Conservation (phyloP, 2,113 vertebrate species). For the Chaenogobius annularis region DNA sequence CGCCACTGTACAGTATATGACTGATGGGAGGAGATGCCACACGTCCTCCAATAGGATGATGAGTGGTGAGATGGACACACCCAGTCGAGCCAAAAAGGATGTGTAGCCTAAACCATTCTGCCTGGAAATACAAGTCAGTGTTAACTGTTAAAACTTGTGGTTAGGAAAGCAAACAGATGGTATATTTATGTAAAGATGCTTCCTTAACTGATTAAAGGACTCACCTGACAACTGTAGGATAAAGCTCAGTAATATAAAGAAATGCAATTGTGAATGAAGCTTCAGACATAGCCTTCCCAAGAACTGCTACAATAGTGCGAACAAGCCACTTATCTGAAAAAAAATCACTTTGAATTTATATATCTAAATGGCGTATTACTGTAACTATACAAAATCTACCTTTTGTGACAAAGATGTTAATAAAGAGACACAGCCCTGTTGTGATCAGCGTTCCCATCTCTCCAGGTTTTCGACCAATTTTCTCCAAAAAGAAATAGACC, state of each 20-base stretch:
- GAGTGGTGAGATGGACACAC: conserved; percentile 82
- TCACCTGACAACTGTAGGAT: conserved; percentile 87
- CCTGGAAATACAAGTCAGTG: conserved; percentile 60
- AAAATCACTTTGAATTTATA: conserved; percentile 9
- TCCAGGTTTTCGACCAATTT: conserved; percentile 59
- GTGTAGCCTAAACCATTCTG: conserved; percentile 84
- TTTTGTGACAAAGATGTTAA: conserved; percentile 73
- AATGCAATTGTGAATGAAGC: conserved; percentile 82
- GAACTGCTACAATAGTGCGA: conserved; percentile 73
- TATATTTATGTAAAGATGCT: neutral
- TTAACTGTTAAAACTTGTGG: neutral
- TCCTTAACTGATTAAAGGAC: conserved; percentile 17
- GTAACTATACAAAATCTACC: conserved; percentile 48
- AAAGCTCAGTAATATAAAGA: conserved; percentile 87
- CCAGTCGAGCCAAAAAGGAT: conserved; percentile 79
- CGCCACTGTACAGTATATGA: conserved; percentile 71
- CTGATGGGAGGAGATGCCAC: conserved; percentile 77
- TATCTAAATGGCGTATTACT: neutral
- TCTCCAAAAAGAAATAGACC: conserved; percentile 65
- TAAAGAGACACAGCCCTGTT: conserved; percentile 75
- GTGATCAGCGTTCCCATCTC: conserved; percentile 49
- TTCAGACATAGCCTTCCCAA: conserved; percentile 85
- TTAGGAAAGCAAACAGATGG: neutral
- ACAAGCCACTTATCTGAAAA: conserved; percentile 68
- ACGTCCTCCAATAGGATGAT: conserved; percentile 78